These are phyloP conservation scores for Noctua fimbriata DNA, from an alignment of 2,888 invertebrate species.

Conservation along the genomic window DNA sequence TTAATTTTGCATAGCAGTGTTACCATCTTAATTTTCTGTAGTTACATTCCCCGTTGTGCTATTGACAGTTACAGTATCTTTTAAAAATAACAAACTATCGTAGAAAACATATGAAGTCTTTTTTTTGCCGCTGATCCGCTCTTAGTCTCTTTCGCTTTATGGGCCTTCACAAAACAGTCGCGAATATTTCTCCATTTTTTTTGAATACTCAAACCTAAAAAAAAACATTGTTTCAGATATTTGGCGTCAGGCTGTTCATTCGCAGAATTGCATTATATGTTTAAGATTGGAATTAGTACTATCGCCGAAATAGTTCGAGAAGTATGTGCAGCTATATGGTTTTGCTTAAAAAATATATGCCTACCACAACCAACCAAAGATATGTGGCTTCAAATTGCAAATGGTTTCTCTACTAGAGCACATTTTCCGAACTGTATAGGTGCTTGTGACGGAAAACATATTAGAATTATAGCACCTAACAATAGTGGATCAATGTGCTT, in stretches of 20 bases:
- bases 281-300: no score
- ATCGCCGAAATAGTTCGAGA: no score
- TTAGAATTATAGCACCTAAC: conserved; percentile 54
- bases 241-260: no score
- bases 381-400: conserved; percentile 56
- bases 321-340: no score
- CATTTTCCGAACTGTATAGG: no score
- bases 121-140: conserved; percentile 16
- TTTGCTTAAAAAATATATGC: conserved; percentile 58
- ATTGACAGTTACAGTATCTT: conserved; percentile 52
- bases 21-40: conserved; percentile 48
- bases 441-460: no score
- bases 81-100: conserved; percentile 52
- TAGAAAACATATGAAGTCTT: conserved; percentile 49
- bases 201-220: no score
- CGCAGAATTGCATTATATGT: no score
- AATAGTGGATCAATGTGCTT: conserved; percentile 62
- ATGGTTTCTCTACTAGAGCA: conserved; percentile 54
- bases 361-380: conserved; percentile 59
- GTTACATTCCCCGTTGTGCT: conserved; percentile 25
- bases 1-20: conserved; percentile 40
- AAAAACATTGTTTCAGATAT: no score
- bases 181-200: no score
- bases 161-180: no score
- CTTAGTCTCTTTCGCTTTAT: no score